These are phyloP conservation scores for Porites cylindrica DNA, from an alignment of 92 coral and sea anemone genomes.

Conservation along the genomic window DNA sequence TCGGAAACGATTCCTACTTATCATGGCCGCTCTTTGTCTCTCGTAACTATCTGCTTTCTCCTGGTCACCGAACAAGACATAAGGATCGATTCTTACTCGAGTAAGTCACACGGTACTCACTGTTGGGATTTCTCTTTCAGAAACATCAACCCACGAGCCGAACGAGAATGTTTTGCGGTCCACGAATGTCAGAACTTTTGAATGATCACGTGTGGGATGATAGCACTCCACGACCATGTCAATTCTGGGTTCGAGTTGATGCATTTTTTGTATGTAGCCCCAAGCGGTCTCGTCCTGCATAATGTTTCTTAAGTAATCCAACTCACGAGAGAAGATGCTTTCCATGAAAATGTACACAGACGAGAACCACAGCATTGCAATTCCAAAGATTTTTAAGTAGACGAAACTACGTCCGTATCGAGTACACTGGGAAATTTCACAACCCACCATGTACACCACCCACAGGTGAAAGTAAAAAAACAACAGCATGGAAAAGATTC, in stretches of 20 bases:
- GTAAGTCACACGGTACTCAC: conserved; percentile 22
- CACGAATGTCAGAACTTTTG: conserved; percentile 23
- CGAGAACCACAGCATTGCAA: conserved; percentile 44
- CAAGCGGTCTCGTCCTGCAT: conserved; percentile 68
- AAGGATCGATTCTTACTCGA: conserved; percentile 50
- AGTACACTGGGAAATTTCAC: conserved; percentile 55
- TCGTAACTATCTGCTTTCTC: conserved; percentile 48
- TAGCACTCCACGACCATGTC: conserved; percentile 59
- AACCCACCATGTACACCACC: conserved; percentile 48
- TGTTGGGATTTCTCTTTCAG: conserved; percentile 59
- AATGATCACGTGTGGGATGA: too few relatives aligned
- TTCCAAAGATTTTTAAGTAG: conserved; percentile 35
- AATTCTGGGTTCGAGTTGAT: conserved; percentile 42
- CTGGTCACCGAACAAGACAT: conserved; percentile 54
- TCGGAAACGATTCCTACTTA: conserved; percentile 52
- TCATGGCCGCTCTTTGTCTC: conserved; percentile 44
- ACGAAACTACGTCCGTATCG: conserved; percentile 37
- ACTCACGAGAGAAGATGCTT: conserved; percentile 55
- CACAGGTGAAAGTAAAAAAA: conserved; percentile 61
- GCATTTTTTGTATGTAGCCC: conserved; percentile 58
- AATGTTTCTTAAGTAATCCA: conserved; percentile 56
- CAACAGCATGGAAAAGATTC: conserved; percentile 58
- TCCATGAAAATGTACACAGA: conserved; percentile 48
- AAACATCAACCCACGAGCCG: conserved; percentile 66
- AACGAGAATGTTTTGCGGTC: conserved; percentile 42